phyloP scores from a whole-genome alignment of 1,140 invertebrate species.

The Amyelois transitella region DNA sequence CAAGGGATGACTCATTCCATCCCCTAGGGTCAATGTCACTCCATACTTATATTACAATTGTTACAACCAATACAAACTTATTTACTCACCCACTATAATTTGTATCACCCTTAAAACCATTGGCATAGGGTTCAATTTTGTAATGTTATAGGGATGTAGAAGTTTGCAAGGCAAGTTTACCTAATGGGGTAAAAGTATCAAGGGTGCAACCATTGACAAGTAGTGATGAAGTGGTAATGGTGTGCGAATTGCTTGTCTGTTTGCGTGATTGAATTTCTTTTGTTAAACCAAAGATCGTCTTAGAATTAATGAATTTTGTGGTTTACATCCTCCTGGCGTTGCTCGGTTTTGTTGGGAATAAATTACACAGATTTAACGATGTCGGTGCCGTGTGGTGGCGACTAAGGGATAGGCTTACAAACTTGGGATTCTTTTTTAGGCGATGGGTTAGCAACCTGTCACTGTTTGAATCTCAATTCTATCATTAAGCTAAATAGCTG shows the following conservation, averaged over 20 bases:
- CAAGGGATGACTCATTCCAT: constrained; percentile 3
- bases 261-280: not conserved
- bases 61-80: not conserved
- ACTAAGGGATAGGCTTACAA: too few relatives aligned
- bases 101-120: not conserved
- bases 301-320: too few relatives aligned
- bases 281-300: too few relatives aligned
- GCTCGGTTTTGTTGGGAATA: too few relatives aligned
- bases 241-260: not conserved
- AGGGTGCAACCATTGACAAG: not conserved
- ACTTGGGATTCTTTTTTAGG: too few relatives aligned
- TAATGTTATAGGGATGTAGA: not conserved
- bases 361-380: too few relatives aligned
- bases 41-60: not conserved
- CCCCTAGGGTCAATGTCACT: not conserved
- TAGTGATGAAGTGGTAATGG: not conserved
- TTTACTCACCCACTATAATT: not conserved
- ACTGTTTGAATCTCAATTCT: too few relatives aligned
- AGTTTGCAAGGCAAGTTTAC: not conserved
- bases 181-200: not conserved
- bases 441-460: too few relatives aligned
- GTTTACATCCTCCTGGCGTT: too few relatives aligned
- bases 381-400: too few relatives aligned
- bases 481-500: too few relatives aligned
- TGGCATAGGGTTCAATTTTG: not conserved